Evolutionary conservation across 2,888 invertebrate species (phyloP).

Genomic region (Eupeodes luniger): DNA sequence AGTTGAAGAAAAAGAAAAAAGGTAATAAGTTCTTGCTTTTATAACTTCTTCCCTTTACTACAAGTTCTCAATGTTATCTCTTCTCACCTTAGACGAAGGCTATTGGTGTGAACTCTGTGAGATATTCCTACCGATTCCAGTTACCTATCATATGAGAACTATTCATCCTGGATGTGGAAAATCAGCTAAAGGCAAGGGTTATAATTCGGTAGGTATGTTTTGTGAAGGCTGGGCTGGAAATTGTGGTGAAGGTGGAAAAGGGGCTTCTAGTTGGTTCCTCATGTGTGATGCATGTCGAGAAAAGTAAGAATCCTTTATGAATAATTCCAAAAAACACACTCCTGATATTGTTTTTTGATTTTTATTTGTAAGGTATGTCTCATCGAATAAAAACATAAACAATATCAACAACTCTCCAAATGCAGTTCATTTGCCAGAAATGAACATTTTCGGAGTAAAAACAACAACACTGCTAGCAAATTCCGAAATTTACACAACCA

Average conservation of each 20-base stretch:
- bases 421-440: slow-evolving; percentile 81
- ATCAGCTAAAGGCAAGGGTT: slow-evolving; percentile 94
- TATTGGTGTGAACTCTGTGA: slow-evolving; percentile 94
- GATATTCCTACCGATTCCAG: slow-evolving; percentile 89
- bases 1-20: slow-evolving; percentile 82
- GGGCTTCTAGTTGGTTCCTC: slow-evolving; percentile 94
- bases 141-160: slow-evolving; percentile 96
- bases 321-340: slow-evolving; percentile 80
- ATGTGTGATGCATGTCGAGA: slow-evolving; percentile 96
- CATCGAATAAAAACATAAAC: slow-evolving; percentile 82
- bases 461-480: slow-evolving; percentile 83
- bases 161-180: slow-evolving; percentile 96
- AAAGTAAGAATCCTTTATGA: slow-evolving; percentile 84
- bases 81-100: slow-evolving; percentile 80
- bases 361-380: slow-evolving; percentile 79
- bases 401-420: slow-evolving; percentile 81
- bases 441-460: slow-evolving; percentile 84
- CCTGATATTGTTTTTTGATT: neutral
- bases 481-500: slow-evolving; percentile 85
- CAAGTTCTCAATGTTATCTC: neutral
- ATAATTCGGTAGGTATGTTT: slow-evolving; percentile 95
- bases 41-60: neutral
- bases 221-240: slow-evolving; percentile 95
- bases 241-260: slow-evolving; percentile 93
- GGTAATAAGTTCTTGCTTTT: slow-evolving; percentile 63